phyloP scores from a whole-genome alignment of 2,113 vertebrate species.

The Pygoscelis adeliae region DNA sequence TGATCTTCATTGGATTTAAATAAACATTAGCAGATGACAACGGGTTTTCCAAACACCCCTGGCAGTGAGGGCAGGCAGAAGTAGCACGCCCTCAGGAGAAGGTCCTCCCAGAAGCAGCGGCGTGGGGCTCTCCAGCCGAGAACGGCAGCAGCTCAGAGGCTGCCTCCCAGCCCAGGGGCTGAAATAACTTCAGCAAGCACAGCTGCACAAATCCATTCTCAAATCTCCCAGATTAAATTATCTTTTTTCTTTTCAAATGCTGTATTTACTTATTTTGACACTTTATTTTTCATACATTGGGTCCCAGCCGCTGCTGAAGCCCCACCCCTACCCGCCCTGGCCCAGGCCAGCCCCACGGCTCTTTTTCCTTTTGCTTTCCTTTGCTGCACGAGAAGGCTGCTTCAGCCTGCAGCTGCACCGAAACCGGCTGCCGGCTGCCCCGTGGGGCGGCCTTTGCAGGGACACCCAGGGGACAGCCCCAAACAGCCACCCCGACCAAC shows the following conservation, averaged over 20 bases:
- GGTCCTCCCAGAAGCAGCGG: not conserved
- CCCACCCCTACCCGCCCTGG: too few relatives aligned
- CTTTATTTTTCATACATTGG: not conserved
- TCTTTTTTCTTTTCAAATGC: not conserved
- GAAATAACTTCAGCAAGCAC: not conserved
- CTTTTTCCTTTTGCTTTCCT: not conserved
- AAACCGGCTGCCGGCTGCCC: fast-evolving
- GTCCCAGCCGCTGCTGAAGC: not conserved
- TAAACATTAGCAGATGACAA: not conserved
- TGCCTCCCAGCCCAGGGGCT: not conserved
- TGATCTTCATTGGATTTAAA: not conserved
- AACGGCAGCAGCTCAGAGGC: not conserved
- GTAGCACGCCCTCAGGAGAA: not conserved
- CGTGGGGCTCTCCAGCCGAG: not conserved
- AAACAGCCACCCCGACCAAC: fast-evolving
- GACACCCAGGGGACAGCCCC: not conserved
- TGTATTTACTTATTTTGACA: not conserved
- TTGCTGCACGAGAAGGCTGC: not conserved
- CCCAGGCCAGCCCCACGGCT: not conserved
- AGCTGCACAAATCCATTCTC: not conserved
- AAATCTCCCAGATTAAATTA: not conserved
- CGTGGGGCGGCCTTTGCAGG: too few relatives aligned
- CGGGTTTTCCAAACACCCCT: not conserved
- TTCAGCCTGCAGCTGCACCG: not conserved
- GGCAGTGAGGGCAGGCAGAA: not conserved